Percentiles rank a stretch among this genome's conserved stretches.
Conservation (phyloP, 2,113 vertebrate genomes). For the Pogona vitticeps region DNA sequence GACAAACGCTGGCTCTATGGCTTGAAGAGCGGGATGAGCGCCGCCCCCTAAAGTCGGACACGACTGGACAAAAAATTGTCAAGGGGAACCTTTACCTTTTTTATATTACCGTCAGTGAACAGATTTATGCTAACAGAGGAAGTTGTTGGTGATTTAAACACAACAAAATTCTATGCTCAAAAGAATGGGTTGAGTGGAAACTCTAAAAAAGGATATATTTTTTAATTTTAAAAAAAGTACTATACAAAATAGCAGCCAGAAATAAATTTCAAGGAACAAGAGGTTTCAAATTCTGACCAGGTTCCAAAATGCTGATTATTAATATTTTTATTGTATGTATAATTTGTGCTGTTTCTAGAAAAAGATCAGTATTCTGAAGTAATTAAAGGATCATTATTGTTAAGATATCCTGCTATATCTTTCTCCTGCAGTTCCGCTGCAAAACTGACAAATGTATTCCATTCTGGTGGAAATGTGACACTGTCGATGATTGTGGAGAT, state of each 20-base stretch:
- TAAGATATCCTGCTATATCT: not conserved
- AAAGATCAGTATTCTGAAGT: accelerated
- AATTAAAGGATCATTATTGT: not conserved
- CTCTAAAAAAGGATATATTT: not conserved
- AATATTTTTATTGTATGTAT: accelerated
- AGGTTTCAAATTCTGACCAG: not conserved
- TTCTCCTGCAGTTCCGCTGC: conserved; percentile 87
- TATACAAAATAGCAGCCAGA: not conserved
- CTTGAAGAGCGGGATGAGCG: too few species aligned
- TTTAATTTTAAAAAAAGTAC: too few species aligned
- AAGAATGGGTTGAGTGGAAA: not conserved
- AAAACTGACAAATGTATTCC: conserved; percentile 98
- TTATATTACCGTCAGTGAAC: too few species aligned
- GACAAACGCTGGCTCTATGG: too few species aligned
- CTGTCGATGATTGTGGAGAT: conserved; percentile 96
- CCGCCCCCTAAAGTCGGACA: too few species aligned
- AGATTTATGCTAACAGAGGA: not conserved
- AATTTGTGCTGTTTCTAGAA: accelerated
- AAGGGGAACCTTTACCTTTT: too few species aligned
- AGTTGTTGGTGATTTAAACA: not conserved
- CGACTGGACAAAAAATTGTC: too few species aligned
- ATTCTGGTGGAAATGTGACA: conserved; percentile 99
- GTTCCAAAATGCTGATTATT: not conserved
- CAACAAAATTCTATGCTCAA: not conserved
- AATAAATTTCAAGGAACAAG: accelerated